Evolutionary conservation across 2,113 vertebrate species (phyloP).

Genomic region (Boulengerochromis microlepis): DNA sequence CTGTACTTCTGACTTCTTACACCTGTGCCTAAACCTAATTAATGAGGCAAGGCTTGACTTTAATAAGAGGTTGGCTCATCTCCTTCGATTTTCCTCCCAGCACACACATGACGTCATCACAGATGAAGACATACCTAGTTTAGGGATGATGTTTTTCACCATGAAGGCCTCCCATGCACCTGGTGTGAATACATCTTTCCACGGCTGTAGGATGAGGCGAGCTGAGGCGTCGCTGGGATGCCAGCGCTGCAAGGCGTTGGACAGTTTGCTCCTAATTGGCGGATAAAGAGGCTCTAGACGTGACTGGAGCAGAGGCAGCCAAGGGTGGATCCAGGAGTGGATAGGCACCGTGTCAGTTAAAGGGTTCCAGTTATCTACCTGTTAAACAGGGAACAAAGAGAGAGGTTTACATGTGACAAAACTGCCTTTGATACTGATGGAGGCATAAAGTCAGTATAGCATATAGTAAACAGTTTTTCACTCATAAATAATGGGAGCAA

Average conservation of each 20-base stretch:
- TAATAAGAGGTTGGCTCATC: background rate
- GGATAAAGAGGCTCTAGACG: slow-evolving; percentile 90
- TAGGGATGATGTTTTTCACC: slow-evolving; percentile 97
- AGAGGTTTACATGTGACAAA: background rate
- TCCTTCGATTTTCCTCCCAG: background rate
- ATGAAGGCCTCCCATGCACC: slow-evolving; percentile 98
- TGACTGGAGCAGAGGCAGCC: slow-evolving; percentile 89
- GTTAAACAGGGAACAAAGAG: background rate
- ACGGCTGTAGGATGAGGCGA: slow-evolving; percentile 95
- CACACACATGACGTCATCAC: background rate
- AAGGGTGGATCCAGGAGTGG: slow-evolving; percentile 97
- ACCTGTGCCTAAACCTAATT: background rate
- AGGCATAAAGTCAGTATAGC: background rate
- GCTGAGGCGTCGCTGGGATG: slow-evolving; percentile 93
- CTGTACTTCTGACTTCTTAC: background rate
- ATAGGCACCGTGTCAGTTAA: slow-evolving; percentile 96
- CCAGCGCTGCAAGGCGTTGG: slow-evolving; percentile 92
- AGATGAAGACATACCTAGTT: slow-evolving; percentile 77
- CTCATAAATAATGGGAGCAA: background rate
- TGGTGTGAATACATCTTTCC: slow-evolving; percentile 93
- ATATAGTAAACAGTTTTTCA: background rate
- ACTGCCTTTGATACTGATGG: background rate
- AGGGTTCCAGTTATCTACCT: slow-evolving; percentile 97
- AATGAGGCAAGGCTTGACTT: background rate
- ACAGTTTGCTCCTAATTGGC: slow-evolving; percentile 90